Base-by-base conservation (phyloP, 1,140 invertebrate genomes). In the Platyura marginata region DNA sequence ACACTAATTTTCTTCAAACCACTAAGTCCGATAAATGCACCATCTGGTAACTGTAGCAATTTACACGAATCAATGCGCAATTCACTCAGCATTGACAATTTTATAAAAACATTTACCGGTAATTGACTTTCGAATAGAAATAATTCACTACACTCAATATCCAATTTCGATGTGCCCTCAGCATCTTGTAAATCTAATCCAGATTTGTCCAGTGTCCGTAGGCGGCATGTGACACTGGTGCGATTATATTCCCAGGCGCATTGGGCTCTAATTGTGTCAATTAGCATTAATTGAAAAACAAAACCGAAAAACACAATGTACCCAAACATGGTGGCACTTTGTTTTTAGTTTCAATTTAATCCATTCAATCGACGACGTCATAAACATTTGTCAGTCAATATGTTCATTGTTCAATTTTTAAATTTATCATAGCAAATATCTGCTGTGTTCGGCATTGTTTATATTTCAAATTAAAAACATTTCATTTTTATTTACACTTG, bases 61-160 rank as follows among this genome's bases (percentile, higher is more conserved):
- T 90, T 89, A 60, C 88, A 92, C 29, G 75, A 74, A 46, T 74
- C 74, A 50, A 91, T 70, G 25, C 67, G 63, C 4, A 91, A 62
- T 25, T 81, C 75, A 52, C 79, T 75, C 1, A 91, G 64, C 36
- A 79, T 74, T 50, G 71, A 70, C 1, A 90, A 60, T 1, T 79
- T 67, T 38, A 79, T 74, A 61, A 90, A 81, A 41, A 72, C 75
- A 45, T 77, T 72, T 9, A 73, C 68, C 23, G 72, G 69, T 16
- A 91, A 62, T 22, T 74, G 69, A 54, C 82, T 88, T 64, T 89
- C 84, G 53, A 82, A 81, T 32, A 81, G 74, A 46, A 84, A 67
- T 18, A 77, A 68, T 51, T 83, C 77, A 56, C 75, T 82, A 66
- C 87, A 92, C 45, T 72, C 67, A 11, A 91, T 69, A 38, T 69